These are phyloP conservation scores for Toxotes lorentzi DNA, from an alignment of 2,797 vertebrate species.

Conservation along the genomic window DNA sequence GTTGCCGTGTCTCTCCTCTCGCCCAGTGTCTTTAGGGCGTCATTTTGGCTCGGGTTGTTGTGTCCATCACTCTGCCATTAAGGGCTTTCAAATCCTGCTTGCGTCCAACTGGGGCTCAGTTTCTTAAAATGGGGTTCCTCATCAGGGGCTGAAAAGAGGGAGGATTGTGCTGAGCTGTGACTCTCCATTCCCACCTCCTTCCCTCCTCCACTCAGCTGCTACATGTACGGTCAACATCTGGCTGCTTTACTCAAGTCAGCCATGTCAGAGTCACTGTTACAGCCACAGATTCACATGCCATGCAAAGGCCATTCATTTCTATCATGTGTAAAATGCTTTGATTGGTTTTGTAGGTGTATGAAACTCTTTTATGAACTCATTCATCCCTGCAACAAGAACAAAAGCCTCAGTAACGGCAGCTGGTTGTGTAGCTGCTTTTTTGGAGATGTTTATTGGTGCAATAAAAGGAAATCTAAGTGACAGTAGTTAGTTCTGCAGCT, in stretches of 20 bases:
- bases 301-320: constrained; percentile 56
- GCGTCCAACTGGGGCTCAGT: constrained; percentile 93
- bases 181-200: constrained; percentile 85
- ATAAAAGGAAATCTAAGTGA: constrained; percentile 48
- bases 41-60: constrained; percentile 68
- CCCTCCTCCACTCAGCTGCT: constrained; percentile 58
- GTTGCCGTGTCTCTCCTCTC: constrained; percentile 62
- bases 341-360: constrained; percentile 15
- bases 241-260: constrained; percentile 42
- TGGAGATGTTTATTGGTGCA: constrained; percentile 48
- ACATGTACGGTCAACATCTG: constrained; percentile 55
- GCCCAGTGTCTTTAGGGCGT: constrained; percentile 72
- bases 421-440: constrained; percentile 16
- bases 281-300: constrained; percentile 65
- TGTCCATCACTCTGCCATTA: constrained; percentile 80
- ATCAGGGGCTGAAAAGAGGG: constrained; percentile 98
- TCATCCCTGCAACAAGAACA: constrained; percentile 15
- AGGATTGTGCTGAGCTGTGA: constrained; percentile 95
- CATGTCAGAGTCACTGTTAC: constrained; percentile 46
- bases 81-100: constrained; percentile 79
- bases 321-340: constrained; percentile 28
- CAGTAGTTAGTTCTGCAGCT: constrained; percentile 31
- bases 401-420: constrained; percentile 10
- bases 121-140: constrained; percentile 98
- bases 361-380: constrained; percentile 16